A percentile compares a stretch with the other conserved stretches of the same genome.
Conservation (phyloP, 2,888 invertebrate species). For the Cosmia pyralina region DNA sequence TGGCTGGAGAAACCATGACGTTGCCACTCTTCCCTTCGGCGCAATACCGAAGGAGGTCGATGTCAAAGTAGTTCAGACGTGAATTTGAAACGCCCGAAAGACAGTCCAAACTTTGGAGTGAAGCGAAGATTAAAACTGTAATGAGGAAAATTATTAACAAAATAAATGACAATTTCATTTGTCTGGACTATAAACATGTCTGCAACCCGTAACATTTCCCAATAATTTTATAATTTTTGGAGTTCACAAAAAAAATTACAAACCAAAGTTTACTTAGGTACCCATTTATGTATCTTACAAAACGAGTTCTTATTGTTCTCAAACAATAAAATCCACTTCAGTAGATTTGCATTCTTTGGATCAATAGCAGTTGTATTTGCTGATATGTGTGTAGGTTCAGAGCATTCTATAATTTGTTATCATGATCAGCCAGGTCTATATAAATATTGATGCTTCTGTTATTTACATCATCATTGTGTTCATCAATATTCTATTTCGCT, state of each 20-base stretch:
- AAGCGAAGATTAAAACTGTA: constrained; percentile 65
- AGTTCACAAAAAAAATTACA: not conserved
- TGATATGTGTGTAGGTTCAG: not conserved
- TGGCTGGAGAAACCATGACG: constrained; percentile 92
- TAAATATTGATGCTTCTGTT: not conserved
- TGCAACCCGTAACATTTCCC: not conserved
- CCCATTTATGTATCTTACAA: not conserved
- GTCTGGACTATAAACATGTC: not conserved
- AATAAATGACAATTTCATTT: not conserved
- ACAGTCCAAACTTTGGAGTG: constrained; percentile 72
- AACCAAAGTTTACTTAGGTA: not conserved
- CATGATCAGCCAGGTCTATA: not conserved
- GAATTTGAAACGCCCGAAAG: constrained; percentile 64
- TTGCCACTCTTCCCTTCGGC: constrained; percentile 86
- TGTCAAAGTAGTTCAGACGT: constrained; percentile 89
- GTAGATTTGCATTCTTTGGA: constrained; percentile 17
- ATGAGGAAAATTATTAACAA: constrained; percentile 62
- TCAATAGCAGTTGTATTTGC: constrained; percentile 8
- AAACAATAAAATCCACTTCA: constrained; percentile 21
- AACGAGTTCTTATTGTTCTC: constrained; percentile 25
- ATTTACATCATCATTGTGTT: not conserved
- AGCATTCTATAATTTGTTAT: not conserved
- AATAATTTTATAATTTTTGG: not conserved
- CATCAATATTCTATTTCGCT: not conserved
- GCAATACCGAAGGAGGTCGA: constrained; percentile 87